Percentiles rank a stretch among this genome's conserved stretches.
These are phyloP conservation scores for Xyliphius kryptos DNA, from an alignment of 2,113 vertebrate species.

Conservation along the genomic window DNA sequence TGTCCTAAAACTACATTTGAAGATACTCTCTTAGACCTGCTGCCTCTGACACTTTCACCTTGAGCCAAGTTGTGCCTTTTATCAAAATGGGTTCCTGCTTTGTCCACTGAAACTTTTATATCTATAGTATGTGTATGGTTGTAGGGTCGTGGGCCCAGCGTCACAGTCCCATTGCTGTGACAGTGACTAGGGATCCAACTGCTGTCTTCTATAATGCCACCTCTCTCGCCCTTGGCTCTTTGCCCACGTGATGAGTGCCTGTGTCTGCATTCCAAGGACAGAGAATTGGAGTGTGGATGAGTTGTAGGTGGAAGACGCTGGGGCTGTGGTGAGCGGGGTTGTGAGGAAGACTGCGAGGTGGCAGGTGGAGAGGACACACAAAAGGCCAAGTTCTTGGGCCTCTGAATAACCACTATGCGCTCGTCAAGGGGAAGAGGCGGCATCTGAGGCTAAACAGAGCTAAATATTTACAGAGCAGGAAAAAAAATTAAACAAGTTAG, in stretches of 20 bases:
- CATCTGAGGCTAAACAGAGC: slow-evolving; percentile 71
- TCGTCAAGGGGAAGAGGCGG: slow-evolving; percentile 81
- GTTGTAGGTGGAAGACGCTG: slow-evolving; percentile 49
- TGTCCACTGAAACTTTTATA: slow-evolving; percentile 64
- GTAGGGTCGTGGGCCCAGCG: slow-evolving; percentile 58
- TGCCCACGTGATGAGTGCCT: slow-evolving; percentile 49
- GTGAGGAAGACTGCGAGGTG: slow-evolving; percentile 53
- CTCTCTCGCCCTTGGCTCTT: slow-evolving; percentile 54
- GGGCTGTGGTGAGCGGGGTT: slow-evolving; percentile 47
- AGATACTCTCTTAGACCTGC: slow-evolving; percentile 51
- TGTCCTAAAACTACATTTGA: slow-evolving; percentile 55
- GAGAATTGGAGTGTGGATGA: slow-evolving; percentile 53
- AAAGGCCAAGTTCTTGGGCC: slow-evolving; percentile 64
- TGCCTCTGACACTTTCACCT: slow-evolving; percentile 49
- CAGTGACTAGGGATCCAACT: slow-evolving; percentile 58
- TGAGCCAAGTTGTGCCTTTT: slow-evolving; percentile 51
- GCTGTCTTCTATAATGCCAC: slow-evolving; percentile 35
- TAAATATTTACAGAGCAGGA: slow-evolving; percentile 43
- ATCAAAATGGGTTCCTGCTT: slow-evolving; percentile 36
- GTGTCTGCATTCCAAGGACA: slow-evolving; percentile 65
- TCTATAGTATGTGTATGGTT: slow-evolving; percentile 68
- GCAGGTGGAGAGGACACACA: slow-evolving; percentile 61
- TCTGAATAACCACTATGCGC: slow-evolving; percentile 74
- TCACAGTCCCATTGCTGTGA: slow-evolving; percentile 67
- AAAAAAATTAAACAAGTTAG: slow-evolving; percentile 34